Evolutionary conservation across 2,888 invertebrate species (phyloP).

Genomic region (Apodemia mormo): DNA sequence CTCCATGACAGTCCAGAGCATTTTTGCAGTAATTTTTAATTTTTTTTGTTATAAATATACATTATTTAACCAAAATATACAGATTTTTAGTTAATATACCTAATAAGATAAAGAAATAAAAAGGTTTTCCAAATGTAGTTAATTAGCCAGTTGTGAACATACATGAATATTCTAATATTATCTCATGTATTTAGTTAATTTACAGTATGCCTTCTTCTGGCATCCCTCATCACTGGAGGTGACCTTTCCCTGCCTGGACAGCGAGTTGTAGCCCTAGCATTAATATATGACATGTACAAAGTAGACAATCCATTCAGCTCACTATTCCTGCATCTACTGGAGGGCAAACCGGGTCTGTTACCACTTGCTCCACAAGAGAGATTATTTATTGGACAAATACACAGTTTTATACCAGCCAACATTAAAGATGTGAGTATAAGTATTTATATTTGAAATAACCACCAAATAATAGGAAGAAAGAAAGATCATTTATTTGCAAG

Average conservation of each 20-base stretch:
- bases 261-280: constrained; percentile 67
- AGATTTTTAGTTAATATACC: too few species aligned
- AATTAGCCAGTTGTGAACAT: too few species aligned
- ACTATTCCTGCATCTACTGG: constrained; percentile 65
- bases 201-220: constrained; percentile 71
- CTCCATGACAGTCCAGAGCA: too few species aligned
- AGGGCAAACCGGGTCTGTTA: constrained; percentile 64
- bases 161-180: too few species aligned
- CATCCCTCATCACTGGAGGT: constrained; percentile 70
- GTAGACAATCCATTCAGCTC: constrained; percentile 71
- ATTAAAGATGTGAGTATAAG: constrained; percentile 84
- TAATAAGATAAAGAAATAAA: too few species aligned
- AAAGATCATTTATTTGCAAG: constrained; percentile 10
- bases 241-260: constrained; percentile 73
- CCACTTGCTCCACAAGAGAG: constrained; percentile 83
- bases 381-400: constrained; percentile 86
- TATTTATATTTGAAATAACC: too few species aligned
- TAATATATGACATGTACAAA: constrained; percentile 71
- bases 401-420: constrained; percentile 85
- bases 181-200: constrained; percentile 17
- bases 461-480: too few species aligned
- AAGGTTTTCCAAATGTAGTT: too few species aligned
- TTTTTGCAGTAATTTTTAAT: too few species aligned
- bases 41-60: too few species aligned
- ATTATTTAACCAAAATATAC: too few species aligned